Evolutionary conservation across 2,797 vertebrate genomes (phyloP).

Genomic region (Picus viridis): DNA sequence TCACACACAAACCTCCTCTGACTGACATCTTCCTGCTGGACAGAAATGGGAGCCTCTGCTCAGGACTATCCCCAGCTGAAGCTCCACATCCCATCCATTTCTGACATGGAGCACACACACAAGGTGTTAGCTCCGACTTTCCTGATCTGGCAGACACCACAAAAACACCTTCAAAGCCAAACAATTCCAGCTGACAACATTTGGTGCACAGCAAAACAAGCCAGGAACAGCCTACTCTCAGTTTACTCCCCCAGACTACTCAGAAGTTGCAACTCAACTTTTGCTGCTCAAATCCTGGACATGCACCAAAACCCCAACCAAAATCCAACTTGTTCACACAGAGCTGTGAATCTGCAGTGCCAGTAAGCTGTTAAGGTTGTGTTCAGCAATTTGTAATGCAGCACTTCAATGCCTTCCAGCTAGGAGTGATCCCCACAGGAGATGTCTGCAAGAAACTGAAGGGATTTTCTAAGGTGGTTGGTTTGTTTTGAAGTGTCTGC

Average conservation of each 20-base stretch:
- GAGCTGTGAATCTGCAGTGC: background rate
- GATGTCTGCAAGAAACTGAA: background rate
- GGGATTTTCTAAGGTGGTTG: background rate
- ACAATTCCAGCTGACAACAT: background rate
- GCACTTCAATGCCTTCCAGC: background rate
- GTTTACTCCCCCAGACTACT: background rate
- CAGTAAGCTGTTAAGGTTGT: background rate
- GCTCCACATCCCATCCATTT: background rate
- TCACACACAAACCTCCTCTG: background rate
- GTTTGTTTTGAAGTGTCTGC: background rate
- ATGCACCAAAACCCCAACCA: background rate
- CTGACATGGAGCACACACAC: background rate
- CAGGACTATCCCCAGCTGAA: background rate
- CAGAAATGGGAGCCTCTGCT: fast-evolving
- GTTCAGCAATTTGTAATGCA: background rate
- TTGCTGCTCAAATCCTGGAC: background rate
- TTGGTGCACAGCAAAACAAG: background rate
- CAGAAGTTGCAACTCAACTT: background rate
- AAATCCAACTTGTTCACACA: background rate
- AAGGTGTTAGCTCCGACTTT: background rate
- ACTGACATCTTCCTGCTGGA: background rate
- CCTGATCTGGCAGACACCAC: background rate
- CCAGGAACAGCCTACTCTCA: background rate
- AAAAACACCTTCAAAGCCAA: background rate
- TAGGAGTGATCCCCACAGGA: background rate